A percentile compares a stretch with the other conserved stretches of the same genome.
phyloP scores from a whole-genome alignment of 2,113 vertebrate genomes.

The Cromileptes altivelis region DNA sequence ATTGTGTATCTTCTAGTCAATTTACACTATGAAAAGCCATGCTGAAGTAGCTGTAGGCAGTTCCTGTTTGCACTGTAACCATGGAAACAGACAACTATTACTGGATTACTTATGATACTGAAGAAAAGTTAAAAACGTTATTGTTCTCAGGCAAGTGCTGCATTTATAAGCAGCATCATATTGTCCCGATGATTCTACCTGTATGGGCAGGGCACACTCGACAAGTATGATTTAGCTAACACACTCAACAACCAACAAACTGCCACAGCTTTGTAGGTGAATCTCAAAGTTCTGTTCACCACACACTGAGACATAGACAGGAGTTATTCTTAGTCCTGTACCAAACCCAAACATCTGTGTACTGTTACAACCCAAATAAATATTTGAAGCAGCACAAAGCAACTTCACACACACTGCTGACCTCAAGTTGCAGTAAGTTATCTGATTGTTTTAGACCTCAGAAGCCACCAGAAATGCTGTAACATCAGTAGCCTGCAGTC shows the following conservation, averaged over 20 bases:
- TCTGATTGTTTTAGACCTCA: neutral
- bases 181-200: neutral
- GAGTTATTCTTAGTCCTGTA: neutral
- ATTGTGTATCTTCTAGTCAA: neutral
- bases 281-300: neutral
- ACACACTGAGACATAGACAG: neutral
- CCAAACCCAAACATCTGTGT: constrained; percentile 17
- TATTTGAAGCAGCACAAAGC: neutral
- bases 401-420: neutral
- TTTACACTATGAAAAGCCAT: neutral
- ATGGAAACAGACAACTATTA: neutral
- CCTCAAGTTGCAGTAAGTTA: neutral
- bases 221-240: neutral
- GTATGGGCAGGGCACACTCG: neutral
- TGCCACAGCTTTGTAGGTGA: too few relatives aligned
- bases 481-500: neutral
- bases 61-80: neutral
- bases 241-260: neutral
- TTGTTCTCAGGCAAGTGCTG: too few relatives aligned
- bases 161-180: too few relatives aligned
- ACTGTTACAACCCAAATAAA: constrained; percentile 11
- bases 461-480: neutral
- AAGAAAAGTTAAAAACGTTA: neutral
- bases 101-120: neutral
- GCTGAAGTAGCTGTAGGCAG: neutral